Percentiles rank a stretch among this genome's conserved stretches.
phyloP scores from a whole-genome alignment of 2,113 vertebrate genomes.

The Myotis yumanensis region DNA sequence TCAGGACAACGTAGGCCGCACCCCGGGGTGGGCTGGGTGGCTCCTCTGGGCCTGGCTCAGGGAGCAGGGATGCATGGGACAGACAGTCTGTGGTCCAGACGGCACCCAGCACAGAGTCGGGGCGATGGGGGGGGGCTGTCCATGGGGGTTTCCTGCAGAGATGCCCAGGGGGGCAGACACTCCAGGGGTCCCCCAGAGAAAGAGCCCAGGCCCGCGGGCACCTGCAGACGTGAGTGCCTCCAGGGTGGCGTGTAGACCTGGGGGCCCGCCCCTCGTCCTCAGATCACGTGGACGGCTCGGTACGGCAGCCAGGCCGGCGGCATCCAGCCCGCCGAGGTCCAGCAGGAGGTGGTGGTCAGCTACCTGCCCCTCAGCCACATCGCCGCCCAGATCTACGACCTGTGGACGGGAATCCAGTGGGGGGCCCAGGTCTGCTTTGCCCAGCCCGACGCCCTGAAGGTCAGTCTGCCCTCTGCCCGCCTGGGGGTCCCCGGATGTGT shows the following conservation, averaged over 20 bases:
- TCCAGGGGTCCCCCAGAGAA: neutral
- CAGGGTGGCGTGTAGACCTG: neutral
- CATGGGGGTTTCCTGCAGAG: neutral
- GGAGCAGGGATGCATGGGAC: neutral
- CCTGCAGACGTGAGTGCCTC: neutral
- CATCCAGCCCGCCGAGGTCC: slow-evolving; percentile 88
- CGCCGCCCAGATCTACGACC: slow-evolving; percentile 92
- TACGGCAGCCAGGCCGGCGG: slow-evolving; percentile 86
- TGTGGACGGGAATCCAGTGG: slow-evolving; percentile 93
- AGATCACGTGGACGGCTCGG: slow-evolving; percentile 92
- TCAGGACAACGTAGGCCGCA: slow-evolving; percentile 89
- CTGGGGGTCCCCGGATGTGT: neutral
- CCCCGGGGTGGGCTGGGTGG: neutral
- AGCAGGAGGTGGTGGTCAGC: slow-evolving; percentile 91
- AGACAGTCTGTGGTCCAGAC: neutral
- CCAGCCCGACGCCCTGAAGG: slow-evolving; percentile 93
- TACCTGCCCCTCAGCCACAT: slow-evolving; percentile 94
- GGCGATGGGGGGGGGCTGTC: no score
- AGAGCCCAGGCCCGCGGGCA: neutral
- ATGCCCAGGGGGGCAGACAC: neutral
- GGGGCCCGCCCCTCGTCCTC: neutral
- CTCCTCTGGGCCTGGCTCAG: neutral
- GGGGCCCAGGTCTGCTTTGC: slow-evolving; percentile 92
- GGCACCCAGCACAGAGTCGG: neutral
- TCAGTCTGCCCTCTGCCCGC: slow-evolving; percentile 54